Evolutionary conservation across 2,113 vertebrate species (phyloP), one percentile per base, ranked within the genome.

Genomic region (Ursus arctos): DNA sequence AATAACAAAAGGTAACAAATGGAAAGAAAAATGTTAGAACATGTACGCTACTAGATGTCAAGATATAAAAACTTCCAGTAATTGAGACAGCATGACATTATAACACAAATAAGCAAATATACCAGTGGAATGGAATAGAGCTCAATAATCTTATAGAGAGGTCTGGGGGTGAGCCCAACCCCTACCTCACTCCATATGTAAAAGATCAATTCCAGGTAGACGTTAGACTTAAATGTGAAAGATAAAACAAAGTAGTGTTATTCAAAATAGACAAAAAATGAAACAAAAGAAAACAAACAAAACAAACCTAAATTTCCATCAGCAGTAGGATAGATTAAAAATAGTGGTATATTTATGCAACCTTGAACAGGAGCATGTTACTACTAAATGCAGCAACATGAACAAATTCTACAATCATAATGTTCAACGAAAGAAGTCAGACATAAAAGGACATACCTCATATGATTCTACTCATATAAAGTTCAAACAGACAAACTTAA

Each of bases 181-280:
- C 49, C 28, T 15, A 61, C 28, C 71, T 83, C 9, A 83, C 11
- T 26, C 55, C 67, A 53, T 26, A 36, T 55, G 61, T 11, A 94
- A 63, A 90, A 74, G 53, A 65, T 55, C 15, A 67, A 51, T n/a
- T 67, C 57, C 72, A 86, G 53, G 15, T 94, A 19, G 15, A 59
- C 19, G 59, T 69, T 33, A 84, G 69, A n/a, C 89, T 6, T 59
- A 93, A 96, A 77, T 69, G 40, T 85, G 51, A 89, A 96, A 88
- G 31, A 72, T 28, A 67, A 67, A 65, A 67, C 63, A n/a, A 94
- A 96, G 40, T 19, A 80, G 12, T 53, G 22, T 61, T 83, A 77
- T 51, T 69, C 51, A 77, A 77, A 93, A 77, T 83, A 89, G 16
- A 8, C 49, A 18, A 49, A 83, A 89, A 77, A 40, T 40, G 67